phyloP scores from a whole-genome alignment of 1,140 invertebrate species.

The Delia radicum region DNA sequence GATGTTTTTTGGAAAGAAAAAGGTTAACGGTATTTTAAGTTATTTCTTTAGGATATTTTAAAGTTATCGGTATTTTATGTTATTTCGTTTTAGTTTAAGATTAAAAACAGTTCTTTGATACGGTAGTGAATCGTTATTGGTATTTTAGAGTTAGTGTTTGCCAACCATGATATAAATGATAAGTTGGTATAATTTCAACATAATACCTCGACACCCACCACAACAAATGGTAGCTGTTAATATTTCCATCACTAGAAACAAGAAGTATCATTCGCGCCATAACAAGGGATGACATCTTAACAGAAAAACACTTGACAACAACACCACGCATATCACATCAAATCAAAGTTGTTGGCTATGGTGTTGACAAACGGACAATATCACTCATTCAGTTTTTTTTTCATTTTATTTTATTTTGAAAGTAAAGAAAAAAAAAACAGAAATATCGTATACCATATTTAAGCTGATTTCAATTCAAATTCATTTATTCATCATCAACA shows the following conservation, averaged over 20 bases:
- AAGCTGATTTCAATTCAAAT: not conserved
- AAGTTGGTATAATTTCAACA: not conserved
- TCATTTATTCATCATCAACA: not conserved
- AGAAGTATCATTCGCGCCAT: not conserved
- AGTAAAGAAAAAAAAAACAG: too few species aligned
- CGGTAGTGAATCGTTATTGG: too few species aligned
- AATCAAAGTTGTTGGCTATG: not conserved
- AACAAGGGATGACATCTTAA: not conserved
- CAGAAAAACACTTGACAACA: not conserved
- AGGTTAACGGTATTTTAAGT: too few species aligned
- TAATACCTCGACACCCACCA: not conserved
- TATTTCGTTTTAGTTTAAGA: too few species aligned
- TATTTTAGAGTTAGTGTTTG: too few species aligned
- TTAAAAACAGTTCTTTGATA: too few species aligned
- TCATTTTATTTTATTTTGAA: not conserved
- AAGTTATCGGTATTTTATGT: too few species aligned
- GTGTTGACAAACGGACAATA: not conserved
- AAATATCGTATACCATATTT: not conserved
- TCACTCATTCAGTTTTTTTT: not conserved
- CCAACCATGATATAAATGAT: not conserved
- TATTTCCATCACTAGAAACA: not conserved
- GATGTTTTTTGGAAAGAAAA: too few species aligned
- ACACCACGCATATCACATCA: not conserved
- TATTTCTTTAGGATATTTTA: too few species aligned
- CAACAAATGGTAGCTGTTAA: not conserved